Percentiles rank a stretch among this genome's conserved stretches.
Conservation (phyloP, 2,113 vertebrate species). For the Hipposideros armiger region DNA sequence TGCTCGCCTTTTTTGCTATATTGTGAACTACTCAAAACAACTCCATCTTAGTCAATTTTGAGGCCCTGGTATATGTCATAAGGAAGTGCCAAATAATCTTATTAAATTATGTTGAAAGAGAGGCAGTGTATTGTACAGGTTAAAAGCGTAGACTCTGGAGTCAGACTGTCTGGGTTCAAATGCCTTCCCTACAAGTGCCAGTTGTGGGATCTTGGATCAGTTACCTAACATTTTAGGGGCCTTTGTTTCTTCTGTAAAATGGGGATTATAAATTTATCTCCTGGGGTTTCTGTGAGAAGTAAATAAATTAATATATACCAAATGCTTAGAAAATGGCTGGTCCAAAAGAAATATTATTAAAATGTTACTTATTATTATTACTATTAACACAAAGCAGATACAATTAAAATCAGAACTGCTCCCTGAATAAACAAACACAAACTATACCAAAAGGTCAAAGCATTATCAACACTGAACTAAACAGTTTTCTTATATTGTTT, state of each 20-base stretch:
- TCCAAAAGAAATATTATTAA: background rate
- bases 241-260: background rate
- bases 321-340: background rate
- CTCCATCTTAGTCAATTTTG: background rate
- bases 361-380: background rate
- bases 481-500: background rate
- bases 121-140: background rate
- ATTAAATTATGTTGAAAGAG: conserved; percentile 16
- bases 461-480: background rate
- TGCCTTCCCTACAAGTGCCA: background rate
- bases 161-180: background rate
- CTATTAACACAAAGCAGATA: background rate
- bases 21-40: background rate
- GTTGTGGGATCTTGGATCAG: background rate
- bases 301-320: conserved; percentile 32
- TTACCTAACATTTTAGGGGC: background rate
- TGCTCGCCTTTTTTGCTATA: background rate
- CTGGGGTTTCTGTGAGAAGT: background rate
- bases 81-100: background rate
- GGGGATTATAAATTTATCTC: background rate
- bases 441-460: background rate
- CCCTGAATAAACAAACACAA: background rate
- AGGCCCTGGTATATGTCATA: background rate
- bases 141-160: background rate
- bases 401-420: background rate